Evolutionary conservation across 2,113 vertebrate genomes (phyloP).

Genomic region (Ploceus nigricollis): DNA sequence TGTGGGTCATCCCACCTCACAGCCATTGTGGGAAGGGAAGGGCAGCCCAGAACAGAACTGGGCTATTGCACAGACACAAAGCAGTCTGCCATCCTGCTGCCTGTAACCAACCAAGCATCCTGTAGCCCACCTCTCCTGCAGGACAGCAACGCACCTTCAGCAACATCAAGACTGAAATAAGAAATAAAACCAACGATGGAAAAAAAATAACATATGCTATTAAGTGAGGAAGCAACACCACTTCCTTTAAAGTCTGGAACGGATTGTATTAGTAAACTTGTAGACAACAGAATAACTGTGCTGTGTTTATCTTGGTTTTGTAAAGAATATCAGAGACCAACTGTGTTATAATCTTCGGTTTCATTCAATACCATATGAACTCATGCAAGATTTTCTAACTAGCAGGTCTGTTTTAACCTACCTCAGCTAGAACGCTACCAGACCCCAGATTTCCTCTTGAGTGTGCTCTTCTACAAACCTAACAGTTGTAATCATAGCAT

Average conservation of each 20-base stretch:
- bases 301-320: background rate
- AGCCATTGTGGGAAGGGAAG: background rate
- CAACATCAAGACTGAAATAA: background rate
- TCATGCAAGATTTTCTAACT: slow-evolving; percentile 23
- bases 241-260: slow-evolving; percentile 2
- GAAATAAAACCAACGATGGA: background rate
- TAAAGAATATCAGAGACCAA: background rate
- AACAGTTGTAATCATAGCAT: background rate
- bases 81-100: background rate
- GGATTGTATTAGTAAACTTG: background rate
- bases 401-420: slow-evolving; percentile 69
- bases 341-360: background rate
- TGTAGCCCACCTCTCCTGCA: background rate
- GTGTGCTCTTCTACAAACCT: background rate
- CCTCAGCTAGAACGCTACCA: slow-evolving; percentile 62
- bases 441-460: background rate
- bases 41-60: background rate
- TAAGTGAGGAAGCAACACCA: background rate
- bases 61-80: background rate
- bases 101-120: background rate
- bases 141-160: background rate
- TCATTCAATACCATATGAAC: background rate
- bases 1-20: background rate
- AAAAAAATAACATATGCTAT: background rate
- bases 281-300: background rate